These are phyloP conservation scores for Hycleus cichorii DNA, from an alignment of 1,140 invertebrate species.

Conservation along the genomic window DNA sequence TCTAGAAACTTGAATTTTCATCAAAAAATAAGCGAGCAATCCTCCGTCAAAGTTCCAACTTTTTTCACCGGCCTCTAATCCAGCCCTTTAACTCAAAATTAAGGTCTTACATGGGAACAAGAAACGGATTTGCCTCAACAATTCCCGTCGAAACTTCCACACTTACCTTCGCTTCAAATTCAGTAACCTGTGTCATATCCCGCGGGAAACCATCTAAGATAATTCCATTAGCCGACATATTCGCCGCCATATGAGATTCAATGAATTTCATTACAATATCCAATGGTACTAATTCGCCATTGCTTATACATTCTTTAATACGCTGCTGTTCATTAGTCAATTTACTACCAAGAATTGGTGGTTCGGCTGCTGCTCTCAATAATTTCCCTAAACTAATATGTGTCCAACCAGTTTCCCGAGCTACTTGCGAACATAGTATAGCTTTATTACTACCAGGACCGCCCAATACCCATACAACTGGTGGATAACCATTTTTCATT, in stretches of 20 bases:
- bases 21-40: no score
- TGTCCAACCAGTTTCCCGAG: constrained; percentile 60
- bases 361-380: constrained; percentile 58
- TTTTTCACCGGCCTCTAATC: no score
- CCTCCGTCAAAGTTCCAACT: no score
- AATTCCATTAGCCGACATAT: constrained; percentile 57
- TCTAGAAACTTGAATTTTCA: no score
- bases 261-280: constrained; percentile 59
- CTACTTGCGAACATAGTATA: constrained; percentile 58
- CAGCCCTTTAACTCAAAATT: neutral
- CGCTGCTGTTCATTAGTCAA: constrained; percentile 44
- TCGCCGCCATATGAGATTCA: constrained; percentile 51
- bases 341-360: constrained; percentile 44
- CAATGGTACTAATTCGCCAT: constrained; percentile 74
- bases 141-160: neutral
- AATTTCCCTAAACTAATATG: constrained; percentile 67
- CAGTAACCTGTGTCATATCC: constrained; percentile 73
- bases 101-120: neutral
- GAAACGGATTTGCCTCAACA: neutral
- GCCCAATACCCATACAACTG: constrained; percentile 73
- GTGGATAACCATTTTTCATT: constrained; percentile 44
- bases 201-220: constrained; percentile 86
- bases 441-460: constrained; percentile 72
- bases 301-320: constrained; percentile 60
- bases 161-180: constrained; percentile 75